Base-by-base conservation (phyloP, 2,113 vertebrate genomes). In the Larimichthys crocea region DNA sequence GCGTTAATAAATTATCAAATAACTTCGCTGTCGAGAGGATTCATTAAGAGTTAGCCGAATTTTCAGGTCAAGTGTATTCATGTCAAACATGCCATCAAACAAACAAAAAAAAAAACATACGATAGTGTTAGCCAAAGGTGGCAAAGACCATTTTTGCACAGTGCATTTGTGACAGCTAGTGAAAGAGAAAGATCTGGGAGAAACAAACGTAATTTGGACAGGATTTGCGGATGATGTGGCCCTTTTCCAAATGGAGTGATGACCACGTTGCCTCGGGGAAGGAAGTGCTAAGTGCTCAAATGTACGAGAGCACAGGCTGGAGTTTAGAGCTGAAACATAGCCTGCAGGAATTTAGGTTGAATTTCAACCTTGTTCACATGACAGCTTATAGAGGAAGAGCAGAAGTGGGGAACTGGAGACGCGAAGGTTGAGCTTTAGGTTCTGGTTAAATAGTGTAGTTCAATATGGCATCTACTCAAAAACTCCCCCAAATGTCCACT, bases 231-330 rank as follows among this genome's bases (percentile, higher is more conserved):
- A 74, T 52, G 15, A 61, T 60, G 22, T n/a, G 61, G 22, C 48
- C 77, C 22, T 64, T 79, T 61, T 46, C 56, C 48, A 82, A 82
- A 69, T 69, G 42, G 24, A 84, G 62, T 31, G 61, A 79, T 80
- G 76, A 76, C 75, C 71, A 73, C 22, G 57, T 80, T 77, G 82
- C 79, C 82, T 80, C 48, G 22, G 79, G 85, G 63, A 85, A 82
- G 59, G 63, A 76, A 57, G 53, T 62, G 59, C 63, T 80, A 62
- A 77, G 73, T 70, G 63, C 40, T 68, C 68, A 42, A 74, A 79
- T 14, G 11, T 46, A 73, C 70, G 61, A 62, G 24, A 83, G 76
- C 68, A 67, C 29, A 74, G 31, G 52, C 42, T 74, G n/a, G 48
- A 65, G 64, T 76, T 78, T 55, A 80, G 49, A 26, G 20, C 61